A percentile compares a stretch with the other conserved stretches of the same genome.
phyloP scores from a whole-genome alignment of 2,888 invertebrate species.

The Tenthredo livida region DNA sequence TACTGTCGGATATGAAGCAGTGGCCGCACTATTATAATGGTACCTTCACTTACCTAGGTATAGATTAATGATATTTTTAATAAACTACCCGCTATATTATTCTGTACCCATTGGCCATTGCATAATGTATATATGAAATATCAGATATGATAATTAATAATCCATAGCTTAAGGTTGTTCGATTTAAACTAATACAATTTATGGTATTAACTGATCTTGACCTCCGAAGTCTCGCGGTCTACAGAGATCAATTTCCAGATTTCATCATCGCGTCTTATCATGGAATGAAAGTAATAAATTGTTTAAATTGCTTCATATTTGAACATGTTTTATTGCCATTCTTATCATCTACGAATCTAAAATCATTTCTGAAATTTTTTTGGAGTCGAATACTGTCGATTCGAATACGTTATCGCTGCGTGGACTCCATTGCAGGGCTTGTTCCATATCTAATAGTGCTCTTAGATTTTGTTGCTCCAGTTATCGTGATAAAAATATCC shows the following conservation, averaged over 20 bases:
- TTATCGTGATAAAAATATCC: not conserved
- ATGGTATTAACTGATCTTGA: too few relatives aligned
- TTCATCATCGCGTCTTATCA: not conserved
- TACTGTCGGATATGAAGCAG: conserved; percentile 78
- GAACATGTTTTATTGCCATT: not conserved
- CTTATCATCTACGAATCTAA: not conserved
- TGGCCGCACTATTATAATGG: conserved; percentile 76
- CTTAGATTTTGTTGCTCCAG: not conserved
- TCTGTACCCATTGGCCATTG: not conserved
- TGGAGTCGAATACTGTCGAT: not conserved
- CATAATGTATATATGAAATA: not conserved
- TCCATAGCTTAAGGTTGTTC: not conserved
- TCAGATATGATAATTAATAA: not conserved
- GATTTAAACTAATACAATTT: not conserved
- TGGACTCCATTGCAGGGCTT: not conserved
- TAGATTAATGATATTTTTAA: not conserved
- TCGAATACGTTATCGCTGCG: not conserved
- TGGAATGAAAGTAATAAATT: not conserved
- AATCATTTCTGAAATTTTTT: not conserved
- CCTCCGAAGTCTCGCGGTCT: not conserved
- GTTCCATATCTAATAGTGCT: not conserved
- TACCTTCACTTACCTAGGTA: too few relatives aligned
- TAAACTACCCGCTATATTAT: not conserved
- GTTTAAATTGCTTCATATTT: not conserved
- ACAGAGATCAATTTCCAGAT: not conserved